Percentiles rank a stretch among this genome's conserved stretches.
phyloP scores from a whole-genome alignment of 2,797 vertebrate species.

The Anableps anableps region DNA sequence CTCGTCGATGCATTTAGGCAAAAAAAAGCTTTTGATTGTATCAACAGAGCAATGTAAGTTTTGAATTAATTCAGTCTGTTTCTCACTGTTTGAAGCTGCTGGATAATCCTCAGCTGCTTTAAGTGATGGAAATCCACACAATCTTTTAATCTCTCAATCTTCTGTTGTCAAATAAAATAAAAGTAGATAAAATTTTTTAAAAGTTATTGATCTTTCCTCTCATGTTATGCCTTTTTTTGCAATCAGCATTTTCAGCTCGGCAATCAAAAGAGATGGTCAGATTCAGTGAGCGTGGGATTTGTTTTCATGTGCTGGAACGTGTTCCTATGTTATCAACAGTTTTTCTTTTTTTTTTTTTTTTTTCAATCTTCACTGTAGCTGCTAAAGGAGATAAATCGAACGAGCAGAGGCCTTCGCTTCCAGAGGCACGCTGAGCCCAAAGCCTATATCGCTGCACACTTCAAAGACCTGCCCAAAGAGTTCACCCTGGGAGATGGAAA shows the following conservation, averaged over 20 bases:
- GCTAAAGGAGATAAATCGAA: slow-evolving; percentile 95
- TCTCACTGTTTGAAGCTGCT: slow-evolving; percentile 48
- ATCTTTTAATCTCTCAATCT: slow-evolving; percentile 68
- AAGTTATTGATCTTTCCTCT: slow-evolving; percentile 66
- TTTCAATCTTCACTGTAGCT: slow-evolving; percentile 79
- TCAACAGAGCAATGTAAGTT: slow-evolving; percentile 41
- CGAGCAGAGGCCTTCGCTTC: slow-evolving; percentile 90
- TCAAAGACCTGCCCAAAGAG: slow-evolving; percentile 93
- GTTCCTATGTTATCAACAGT: slow-evolving; percentile 48
- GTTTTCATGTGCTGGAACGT: slow-evolving; percentile 48
- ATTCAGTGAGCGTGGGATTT: slow-evolving; percentile 47
- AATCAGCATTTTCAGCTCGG: slow-evolving; percentile 59
- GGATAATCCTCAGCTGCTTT: slow-evolving; percentile 62
- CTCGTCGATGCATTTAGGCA: slow-evolving; percentile 26
- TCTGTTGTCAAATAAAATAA: slow-evolving; percentile 40
- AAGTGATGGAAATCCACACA: slow-evolving; percentile 59
- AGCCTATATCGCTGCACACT: slow-evolving; percentile 96
- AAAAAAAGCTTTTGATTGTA: slow-evolving; percentile 46
- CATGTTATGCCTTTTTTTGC: slow-evolving; percentile 45
- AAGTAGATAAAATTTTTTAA: slow-evolving; percentile 13
- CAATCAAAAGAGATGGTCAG: slow-evolving; percentile 53
- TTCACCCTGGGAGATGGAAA: slow-evolving; percentile 95
- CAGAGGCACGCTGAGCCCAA: slow-evolving; percentile 92
- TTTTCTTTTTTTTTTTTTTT: slow-evolving; percentile 19
- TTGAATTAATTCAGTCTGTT: slow-evolving; percentile 37